Conservation (phyloP, 2,888 invertebrate species). For the Cremastobaeus sp. region DNA sequence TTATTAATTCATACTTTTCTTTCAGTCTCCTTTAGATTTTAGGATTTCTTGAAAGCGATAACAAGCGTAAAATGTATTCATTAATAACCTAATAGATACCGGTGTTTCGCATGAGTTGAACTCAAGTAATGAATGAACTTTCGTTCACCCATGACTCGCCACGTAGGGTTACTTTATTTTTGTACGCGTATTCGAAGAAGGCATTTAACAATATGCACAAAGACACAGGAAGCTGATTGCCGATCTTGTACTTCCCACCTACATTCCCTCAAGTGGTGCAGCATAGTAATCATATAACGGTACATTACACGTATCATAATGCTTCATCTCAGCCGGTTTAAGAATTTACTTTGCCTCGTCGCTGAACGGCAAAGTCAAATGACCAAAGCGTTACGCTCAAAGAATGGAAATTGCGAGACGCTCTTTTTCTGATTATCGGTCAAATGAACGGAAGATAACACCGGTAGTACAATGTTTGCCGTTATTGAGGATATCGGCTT, state of each 20-base stretch:
- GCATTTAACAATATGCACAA: constrained; percentile 42
- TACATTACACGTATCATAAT: constrained; percentile 68
- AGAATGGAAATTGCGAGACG: constrained; percentile 42
- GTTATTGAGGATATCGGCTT: not conserved
- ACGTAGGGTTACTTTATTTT: constrained; percentile 17
- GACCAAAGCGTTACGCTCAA: constrained; percentile 32
- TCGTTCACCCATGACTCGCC: constrained; percentile 16
- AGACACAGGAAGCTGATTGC: constrained; percentile 58
- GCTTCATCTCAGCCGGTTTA: constrained; percentile 64
- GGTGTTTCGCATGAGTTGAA: too few relatives aligned
- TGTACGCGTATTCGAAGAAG: constrained; percentile 34
- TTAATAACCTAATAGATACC: too few relatives aligned
- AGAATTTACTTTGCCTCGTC: constrained; percentile 50
- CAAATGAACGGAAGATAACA: constrained; percentile 28
- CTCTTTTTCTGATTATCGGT: constrained; percentile 39
- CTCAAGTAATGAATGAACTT: constrained; percentile 18
- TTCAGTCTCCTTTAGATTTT: too few relatives aligned
- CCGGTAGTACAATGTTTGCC: not conserved
- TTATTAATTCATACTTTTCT: too few relatives aligned
- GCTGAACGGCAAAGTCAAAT: constrained; percentile 44
- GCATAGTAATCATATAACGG: constrained; percentile 75
- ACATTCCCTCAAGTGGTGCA: constrained; percentile 69
- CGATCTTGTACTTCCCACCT: constrained; percentile 69
- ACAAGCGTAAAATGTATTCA: too few relatives aligned
- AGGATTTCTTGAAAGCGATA: too few relatives aligned